Base-by-base conservation (phyloP, 92 coral and sea anemone species). In the Porites cylindrica region DNA sequence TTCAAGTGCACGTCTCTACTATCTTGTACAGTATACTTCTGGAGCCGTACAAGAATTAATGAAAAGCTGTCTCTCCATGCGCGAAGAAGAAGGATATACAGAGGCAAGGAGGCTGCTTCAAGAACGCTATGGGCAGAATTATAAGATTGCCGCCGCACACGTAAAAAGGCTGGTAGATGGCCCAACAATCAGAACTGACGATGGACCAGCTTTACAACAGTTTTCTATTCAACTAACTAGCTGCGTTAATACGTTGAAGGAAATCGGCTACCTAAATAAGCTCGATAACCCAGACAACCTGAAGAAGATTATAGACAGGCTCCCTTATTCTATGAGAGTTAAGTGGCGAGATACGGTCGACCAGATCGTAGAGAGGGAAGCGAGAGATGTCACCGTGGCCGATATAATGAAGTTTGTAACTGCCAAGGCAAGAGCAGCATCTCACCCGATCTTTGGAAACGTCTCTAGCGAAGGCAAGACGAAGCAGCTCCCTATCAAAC, bases 331-430 rank as follows among this genome's bases (percentile, higher is more conserved):
- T 1, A 7, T 88, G n/a, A 69, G 78, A 68, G 60, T 70, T 20
- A 88, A 91, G 82, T 91, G 92, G 90, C 94, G 76, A 6, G 88
- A 87, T 63, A 83, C 72, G 16, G 85, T 86, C 8, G 91, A 90
- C 84, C 62, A 77, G 17, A 87, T 91, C 69, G 65, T 82, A n/a
- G 91, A 90, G 72, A 51, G 66, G 77, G 51, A 82, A 61, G 74
- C 70, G 20, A 58, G 81, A 70, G 93, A 82, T 60, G 68, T 69
- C 7, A 91, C 91, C 23, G 64, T 81, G 9, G 73, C 70, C n/a
- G 88, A 81, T 73, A 77, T 80, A 61, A 74, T 32, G 43, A 32
- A 32, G 43, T 32, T 32, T 32, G 43, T 32, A 32, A 32, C 43
- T 2, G 43, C 43, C 43, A 32, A 32, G 43, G 4, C 43, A 32